Evolutionary conservation across 2,113 vertebrate genomes (phyloP), one percentile per base, ranked within the genome.

Genomic region (Tachysurus fulvidraco): DNA sequence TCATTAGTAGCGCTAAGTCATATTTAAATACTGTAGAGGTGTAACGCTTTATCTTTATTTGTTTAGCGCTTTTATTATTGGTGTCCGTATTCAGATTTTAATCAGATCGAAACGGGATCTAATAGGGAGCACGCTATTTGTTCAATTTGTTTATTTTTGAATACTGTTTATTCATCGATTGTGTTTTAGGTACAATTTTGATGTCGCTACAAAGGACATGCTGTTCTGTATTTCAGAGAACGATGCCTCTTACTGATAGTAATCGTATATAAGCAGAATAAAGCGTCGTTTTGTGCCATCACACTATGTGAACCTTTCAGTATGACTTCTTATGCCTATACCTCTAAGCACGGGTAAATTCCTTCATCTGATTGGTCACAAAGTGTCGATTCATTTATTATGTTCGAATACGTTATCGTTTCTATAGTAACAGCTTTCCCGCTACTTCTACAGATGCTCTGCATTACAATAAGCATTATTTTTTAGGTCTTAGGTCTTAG

Each of bases 1-100:
- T 87, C 44, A 88, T 88, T 88, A 85, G 54, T 69, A 73, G 65
- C 76, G 62, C 55, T 77, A 83, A 57, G 52, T 79, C 67, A 65
- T 60, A 91, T 69, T 88, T 91, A 90, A 91, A 93, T 83, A 92
- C 91, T 84, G 91, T 77, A 87, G 88, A 91, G 89, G 89, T 88
- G 44, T 74, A 81, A 71, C 9, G 30, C 23, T 46, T 6, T 67
- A 64, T 11, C 23, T 50, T 25, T 60, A 13, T 25, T 41, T 60
- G 30, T 80, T 80, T 44, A 41, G 11, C n/a, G 0, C 52, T 57
- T 1, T 10, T 7, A 1, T 57, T 21, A 57, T 36, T 79, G 2
- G 55, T 23, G 14, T 23, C 4, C 21, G 77, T 21, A 46, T 74
- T 50, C 12, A 12, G 41, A 50, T 76, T 25, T 76, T 21, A 79